Conservation (phyloP, 1,140 invertebrate genomes). For the Antheraea mylitta region DNA sequence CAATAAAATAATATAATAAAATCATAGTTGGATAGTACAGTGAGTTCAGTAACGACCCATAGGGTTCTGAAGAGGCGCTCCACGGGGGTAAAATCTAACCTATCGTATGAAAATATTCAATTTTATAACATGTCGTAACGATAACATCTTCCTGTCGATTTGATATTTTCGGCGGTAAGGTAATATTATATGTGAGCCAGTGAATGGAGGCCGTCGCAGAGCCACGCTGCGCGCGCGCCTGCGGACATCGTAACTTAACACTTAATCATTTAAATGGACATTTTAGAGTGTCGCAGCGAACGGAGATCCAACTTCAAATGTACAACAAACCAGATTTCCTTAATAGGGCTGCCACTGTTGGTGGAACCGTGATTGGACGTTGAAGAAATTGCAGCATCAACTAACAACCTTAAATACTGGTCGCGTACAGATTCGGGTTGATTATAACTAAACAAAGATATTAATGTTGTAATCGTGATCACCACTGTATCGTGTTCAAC, state of each 20-base stretch:
- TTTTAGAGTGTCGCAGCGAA: constrained; percentile 48
- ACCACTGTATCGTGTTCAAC: no score
- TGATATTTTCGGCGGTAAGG: constrained; percentile 75
- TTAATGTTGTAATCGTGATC: no score
- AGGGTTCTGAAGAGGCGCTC: constrained; percentile 53
- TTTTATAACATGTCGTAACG: constrained; percentile 72
- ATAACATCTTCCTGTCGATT: constrained; percentile 74
- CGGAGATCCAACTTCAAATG: neutral
- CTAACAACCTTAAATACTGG: neutral
- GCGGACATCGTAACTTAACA: constrained; percentile 68
- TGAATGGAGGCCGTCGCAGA: constrained; percentile 53
- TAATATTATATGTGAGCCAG: constrained; percentile 59
- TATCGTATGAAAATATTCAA: constrained; percentile 75
- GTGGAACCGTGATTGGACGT: neutral
- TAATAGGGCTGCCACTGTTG: neutral
- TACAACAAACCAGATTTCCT: neutral
- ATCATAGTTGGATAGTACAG: constrained; percentile 33
- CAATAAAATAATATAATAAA: constrained; percentile 62
- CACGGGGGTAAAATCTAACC: constrained; percentile 45
- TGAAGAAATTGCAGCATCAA: neutral
- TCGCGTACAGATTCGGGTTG: neutral
- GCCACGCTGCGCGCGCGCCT: constrained; percentile 60
- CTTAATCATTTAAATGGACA: constrained; percentile 72
- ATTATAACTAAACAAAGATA: no score
- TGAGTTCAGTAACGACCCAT: neutral